These are phyloP conservation scores for Anthophora plumipes DNA, from an alignment of 2,888 invertebrate genomes.

Conservation along the genomic window DNA sequence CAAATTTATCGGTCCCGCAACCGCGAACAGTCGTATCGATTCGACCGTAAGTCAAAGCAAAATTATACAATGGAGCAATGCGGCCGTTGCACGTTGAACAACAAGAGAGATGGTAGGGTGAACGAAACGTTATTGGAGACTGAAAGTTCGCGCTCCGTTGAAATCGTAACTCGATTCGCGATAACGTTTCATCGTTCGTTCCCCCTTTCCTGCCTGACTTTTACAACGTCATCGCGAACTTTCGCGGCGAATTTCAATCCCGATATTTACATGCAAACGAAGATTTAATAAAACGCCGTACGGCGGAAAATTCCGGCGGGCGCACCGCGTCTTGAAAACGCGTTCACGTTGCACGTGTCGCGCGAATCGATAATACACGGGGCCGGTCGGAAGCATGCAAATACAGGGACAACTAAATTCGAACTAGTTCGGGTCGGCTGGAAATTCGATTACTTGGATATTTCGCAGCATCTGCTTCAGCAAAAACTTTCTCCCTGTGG, in stretches of 20 bases:
- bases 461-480: constrained; percentile 33
- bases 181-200: neutral
- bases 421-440: constrained; percentile 29
- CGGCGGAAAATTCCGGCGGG: constrained; percentile 1
- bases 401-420: constrained; percentile 34
- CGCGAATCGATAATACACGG: constrained; percentile 27
- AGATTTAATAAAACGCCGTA: constrained; percentile 25
- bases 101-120: neutral
- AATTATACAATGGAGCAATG: constrained; percentile 8
- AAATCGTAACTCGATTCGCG: constrained; percentile 2
- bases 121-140: constrained; percentile 3
- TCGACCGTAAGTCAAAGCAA: constrained; percentile 15
- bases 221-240: neutral
- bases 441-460: constrained; percentile 39
- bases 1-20: constrained; percentile 25
- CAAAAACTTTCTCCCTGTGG: constrained; percentile 13
- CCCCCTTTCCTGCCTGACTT: no score
- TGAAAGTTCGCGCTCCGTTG: neutral
- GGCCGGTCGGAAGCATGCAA: constrained; percentile 29
- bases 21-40: neutral
- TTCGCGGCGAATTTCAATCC: constrained; percentile 15
- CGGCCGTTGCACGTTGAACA: neutral
- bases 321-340: neutral
- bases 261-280: constrained; percentile 13
- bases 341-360: constrained; percentile 9